Evolutionary conservation across 2,888 invertebrate species (phyloP).

Genomic region (Achlya flavicornis): DNA sequence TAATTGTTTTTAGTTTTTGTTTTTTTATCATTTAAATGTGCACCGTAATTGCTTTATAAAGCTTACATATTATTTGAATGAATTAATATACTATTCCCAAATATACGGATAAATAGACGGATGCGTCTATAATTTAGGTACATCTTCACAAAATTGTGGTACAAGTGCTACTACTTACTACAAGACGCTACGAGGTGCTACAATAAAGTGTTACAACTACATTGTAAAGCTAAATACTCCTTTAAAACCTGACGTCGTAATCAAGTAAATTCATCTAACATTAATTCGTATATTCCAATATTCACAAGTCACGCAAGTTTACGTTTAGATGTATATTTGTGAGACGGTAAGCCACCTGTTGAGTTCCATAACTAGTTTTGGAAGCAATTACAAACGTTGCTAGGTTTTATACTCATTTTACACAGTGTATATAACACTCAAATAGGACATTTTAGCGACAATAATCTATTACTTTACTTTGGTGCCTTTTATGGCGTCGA

Average conservation of each 20-base stretch:
- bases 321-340: slow-evolving; percentile 1
- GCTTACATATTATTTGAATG: too few species aligned
- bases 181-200: not conserved
- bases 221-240: not conserved
- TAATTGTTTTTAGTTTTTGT: too few species aligned
- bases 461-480: not conserved
- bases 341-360: slow-evolving; percentile 6
- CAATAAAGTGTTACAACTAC: not conserved
- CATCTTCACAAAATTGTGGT: not conserved
- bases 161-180: not conserved
- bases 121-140: too few species aligned
- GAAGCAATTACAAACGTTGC: slow-evolving; percentile 1
- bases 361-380: slow-evolving; percentile 4
- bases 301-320: slow-evolving; percentile 3
- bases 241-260: not conserved
- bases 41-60: too few species aligned
- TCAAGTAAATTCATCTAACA: not conserved
- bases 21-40: too few species aligned
- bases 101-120: too few species aligned
- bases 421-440: not conserved
- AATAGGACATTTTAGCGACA: not conserved
- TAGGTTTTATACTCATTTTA: slow-evolving; percentile 4
- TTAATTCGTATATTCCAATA: not conserved
- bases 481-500: slow-evolving; percentile 8
- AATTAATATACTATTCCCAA: too few species aligned